A percentile compares a stretch with the other conserved stretches of the same genome.
Conservation (phyloP, 2,797 vertebrate species). For the Eupleurogrammus muticus region DNA sequence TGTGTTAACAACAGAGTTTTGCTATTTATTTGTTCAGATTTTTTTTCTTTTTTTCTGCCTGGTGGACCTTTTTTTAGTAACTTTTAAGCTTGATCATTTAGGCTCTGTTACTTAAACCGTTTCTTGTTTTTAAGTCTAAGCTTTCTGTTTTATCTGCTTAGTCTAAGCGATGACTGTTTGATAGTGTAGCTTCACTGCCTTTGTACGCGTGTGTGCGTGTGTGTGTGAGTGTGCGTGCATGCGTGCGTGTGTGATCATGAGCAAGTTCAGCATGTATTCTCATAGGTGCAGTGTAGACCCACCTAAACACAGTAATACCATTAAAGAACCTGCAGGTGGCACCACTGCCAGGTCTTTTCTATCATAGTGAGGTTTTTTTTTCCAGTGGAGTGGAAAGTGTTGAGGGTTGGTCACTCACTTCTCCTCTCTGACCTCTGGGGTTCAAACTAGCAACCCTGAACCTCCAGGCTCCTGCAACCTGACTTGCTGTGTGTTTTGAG, state of each 20-base stretch:
- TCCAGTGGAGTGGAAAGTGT: conserved; percentile 9
- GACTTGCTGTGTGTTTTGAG: conserved; percentile 27
- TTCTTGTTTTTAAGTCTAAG: conserved; percentile 49
- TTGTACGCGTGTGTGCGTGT: conserved; percentile 46
- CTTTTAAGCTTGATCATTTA: conserved; percentile 42
- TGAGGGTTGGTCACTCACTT: conserved; percentile 23
- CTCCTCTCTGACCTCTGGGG: neutral
- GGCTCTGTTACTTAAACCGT: conserved; percentile 52
- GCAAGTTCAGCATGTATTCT: conserved; percentile 22
- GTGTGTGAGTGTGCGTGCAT: conserved; percentile 27
- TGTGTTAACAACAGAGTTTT: conserved; percentile 59
- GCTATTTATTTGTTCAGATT: conserved; percentile 71
- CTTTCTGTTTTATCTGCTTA: conserved; percentile 61
- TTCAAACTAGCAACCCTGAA: conserved; percentile 20
- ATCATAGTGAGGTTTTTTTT: neutral
- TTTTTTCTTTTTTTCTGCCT: conserved; percentile 26
- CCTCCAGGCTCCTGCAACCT: conserved; percentile 20
- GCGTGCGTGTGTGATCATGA: neutral
- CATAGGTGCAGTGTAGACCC: neutral
- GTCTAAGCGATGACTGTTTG: conserved; percentile 58
- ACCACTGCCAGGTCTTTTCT: neutral
- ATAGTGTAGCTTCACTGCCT: conserved; percentile 75
- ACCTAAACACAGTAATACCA: conserved; percentile 28
- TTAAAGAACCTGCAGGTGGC: conserved; percentile 50
- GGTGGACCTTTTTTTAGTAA: conserved; percentile 63